phyloP scores from a whole-genome alignment of 2,797 vertebrate species.

The Zenarchopterus dispar region DNA sequence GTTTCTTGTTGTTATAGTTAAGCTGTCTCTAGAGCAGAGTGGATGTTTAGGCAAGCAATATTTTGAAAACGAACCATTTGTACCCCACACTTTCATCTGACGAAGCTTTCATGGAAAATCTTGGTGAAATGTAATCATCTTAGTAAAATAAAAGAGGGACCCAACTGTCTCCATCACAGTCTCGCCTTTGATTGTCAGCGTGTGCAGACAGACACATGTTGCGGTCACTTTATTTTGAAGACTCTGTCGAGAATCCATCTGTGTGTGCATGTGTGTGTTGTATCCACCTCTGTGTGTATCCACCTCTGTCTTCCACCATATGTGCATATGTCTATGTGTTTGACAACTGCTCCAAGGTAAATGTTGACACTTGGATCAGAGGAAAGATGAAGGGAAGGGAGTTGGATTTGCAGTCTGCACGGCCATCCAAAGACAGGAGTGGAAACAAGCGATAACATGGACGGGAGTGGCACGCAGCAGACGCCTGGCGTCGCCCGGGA shows the following conservation, averaged over 20 bases:
- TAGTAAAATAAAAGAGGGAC: neutral
- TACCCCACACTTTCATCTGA: neutral
- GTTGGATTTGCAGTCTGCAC: conserved; percentile 23
- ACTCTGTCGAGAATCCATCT: conserved; percentile 43
- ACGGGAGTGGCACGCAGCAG: conserved; percentile 5
- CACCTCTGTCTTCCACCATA: conserved; percentile 26
- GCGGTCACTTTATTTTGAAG: conserved; percentile 54
- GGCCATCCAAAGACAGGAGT: conserved; percentile 61
- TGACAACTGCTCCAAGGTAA: conserved; percentile 52
- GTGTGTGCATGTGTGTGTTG: neutral
- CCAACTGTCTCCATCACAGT: conserved; percentile 36
- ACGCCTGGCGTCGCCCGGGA: conserved; percentile 11
- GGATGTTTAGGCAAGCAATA: neutral
- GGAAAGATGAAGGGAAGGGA: conserved; percentile 2
- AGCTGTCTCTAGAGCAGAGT: neutral
- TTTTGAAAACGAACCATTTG: neutral
- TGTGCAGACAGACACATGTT: conserved; percentile 63
- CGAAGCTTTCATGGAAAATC: neutral
- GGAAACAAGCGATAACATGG: conserved; percentile 48
- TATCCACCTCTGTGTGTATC: neutral
- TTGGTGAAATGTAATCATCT: conserved; percentile 20
- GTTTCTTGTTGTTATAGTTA: neutral
- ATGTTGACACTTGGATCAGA: conserved; percentile 68
- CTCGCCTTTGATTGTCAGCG: conserved; percentile 37
- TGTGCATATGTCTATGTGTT: conserved; percentile 46